Evolutionary conservation across 2,888 invertebrate genomes (phyloP).

Genomic region (Drosophila kuntzei): DNA sequence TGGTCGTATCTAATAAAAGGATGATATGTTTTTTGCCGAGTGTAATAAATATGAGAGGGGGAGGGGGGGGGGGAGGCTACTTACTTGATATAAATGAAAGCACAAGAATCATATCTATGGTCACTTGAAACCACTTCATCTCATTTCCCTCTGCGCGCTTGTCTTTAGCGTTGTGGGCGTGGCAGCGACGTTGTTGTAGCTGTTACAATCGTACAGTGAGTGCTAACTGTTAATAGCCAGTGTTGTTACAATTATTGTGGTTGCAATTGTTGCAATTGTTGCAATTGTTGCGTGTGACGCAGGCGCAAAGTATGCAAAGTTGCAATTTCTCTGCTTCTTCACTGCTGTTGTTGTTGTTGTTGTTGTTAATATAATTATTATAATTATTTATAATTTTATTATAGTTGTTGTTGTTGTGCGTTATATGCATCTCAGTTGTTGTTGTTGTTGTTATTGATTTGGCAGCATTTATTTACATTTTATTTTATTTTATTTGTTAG

Average conservation of each 20-base stretch:
- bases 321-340: background rate
- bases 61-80: constrained; percentile 54
- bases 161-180: constrained; percentile 56
- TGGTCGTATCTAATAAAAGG: too few relatives aligned
- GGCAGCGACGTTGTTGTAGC: constrained; percentile 65
- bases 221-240: constrained; percentile 27
- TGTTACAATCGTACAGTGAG: constrained; percentile 48
- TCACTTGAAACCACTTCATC: constrained; percentile 86
- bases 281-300: constrained; percentile 19
- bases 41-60: constrained; percentile 55
- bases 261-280: constrained; percentile 37
- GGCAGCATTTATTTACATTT: constrained; percentile 77
- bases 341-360: background rate
- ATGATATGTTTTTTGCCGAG: too few relatives aligned
- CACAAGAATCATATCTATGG: constrained; percentile 86
- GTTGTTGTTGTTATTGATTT: constrained; percentile 34
- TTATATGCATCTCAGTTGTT: constrained; percentile 22
- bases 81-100: constrained; percentile 86
- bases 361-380: constrained; percentile 9
- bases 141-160: constrained; percentile 85
- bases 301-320: constrained; percentile 12
- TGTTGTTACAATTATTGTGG: constrained; percentile 15
- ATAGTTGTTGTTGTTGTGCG: constrained; percentile 39
- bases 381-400: constrained; percentile 20
- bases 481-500: constrained; percentile 39